phyloP scores from a whole-genome alignment of 2,888 invertebrate species.

The Caenorhabditis uteleia region DNA sequence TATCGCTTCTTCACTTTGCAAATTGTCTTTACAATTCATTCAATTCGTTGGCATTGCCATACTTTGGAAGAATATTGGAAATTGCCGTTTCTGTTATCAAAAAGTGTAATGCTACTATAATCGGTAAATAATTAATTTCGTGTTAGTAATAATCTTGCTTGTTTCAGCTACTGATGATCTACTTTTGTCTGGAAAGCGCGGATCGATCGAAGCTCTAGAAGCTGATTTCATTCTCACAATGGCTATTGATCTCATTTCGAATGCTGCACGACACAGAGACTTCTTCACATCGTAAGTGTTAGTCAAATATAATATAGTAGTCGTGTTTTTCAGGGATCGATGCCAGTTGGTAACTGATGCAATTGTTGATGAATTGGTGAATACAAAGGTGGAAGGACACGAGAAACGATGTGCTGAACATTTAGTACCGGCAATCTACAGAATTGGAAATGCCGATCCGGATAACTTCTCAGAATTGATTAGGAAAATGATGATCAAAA shows the following conservation, averaged over 20 bases:
- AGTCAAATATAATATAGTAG: neutral
- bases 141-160: no score
- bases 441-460: conserved; percentile 46
- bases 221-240: conserved; percentile 45
- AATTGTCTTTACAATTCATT: conserved; percentile 58
- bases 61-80: conserved; percentile 59
- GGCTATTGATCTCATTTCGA: conserved; percentile 52
- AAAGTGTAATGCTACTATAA: conserved; percentile 46
- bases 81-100: conserved; percentile 50
- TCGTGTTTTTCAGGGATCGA: conserved; percentile 53
- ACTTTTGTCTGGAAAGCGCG: conserved; percentile 47
- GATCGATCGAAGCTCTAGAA: conserved; percentile 47
- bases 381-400: conserved; percentile 60
- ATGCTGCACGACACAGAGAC: conserved; percentile 52
- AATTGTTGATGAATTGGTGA: conserved; percentile 59
- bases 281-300: conserved; percentile 54
- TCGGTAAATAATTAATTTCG: conserved; percentile 6
- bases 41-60: conserved; percentile 61
- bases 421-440: conserved; percentile 46
- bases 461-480: conserved; percentile 45
- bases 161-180: conserved; percentile 35
- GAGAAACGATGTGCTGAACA: conserved; percentile 58
- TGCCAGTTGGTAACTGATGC: conserved; percentile 49
- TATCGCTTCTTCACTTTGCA: conserved; percentile 57
- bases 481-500: conserved; percentile 50